Evolutionary conservation across 2,888 invertebrate genomes (phyloP).

Genomic region (Macaria liturata): DNA sequence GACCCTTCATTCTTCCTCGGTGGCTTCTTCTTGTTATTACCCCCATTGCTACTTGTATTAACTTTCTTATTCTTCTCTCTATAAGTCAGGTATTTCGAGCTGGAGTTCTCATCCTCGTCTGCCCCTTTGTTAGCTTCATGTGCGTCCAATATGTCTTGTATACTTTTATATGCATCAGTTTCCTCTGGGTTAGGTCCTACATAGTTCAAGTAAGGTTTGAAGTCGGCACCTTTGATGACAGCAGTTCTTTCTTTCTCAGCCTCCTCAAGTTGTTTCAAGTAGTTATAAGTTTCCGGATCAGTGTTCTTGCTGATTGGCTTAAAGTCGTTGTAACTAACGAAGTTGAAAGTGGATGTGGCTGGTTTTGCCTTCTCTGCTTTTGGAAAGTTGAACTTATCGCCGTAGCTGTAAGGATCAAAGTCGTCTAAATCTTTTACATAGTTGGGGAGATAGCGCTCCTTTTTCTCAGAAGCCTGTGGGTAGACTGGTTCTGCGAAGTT

Average conservation of each 20-base stretch:
- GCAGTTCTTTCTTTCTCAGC: conserved; percentile 48
- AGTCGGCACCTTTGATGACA: conserved; percentile 42
- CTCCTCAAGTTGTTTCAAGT: conserved; percentile 63
- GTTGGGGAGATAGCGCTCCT: conserved; percentile 46
- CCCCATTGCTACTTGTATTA: conserved; percentile 20
- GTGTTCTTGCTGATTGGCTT: conserved; percentile 61
- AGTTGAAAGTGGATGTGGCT: conserved; percentile 47
- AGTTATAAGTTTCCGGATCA: conserved; percentile 69
- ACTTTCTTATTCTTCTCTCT: conserved; percentile 38
- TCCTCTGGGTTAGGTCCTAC: conserved; percentile 46
- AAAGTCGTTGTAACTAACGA: conserved; percentile 57
- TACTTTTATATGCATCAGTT: conserved; percentile 58
- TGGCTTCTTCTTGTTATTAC: conserved; percentile 41
- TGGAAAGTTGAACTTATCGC: conserved; percentile 48
- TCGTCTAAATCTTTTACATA: conserved; percentile 40
- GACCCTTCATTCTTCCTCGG: conserved; percentile 35
- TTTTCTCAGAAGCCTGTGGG: conserved; percentile 57
- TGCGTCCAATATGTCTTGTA: conserved; percentile 69
- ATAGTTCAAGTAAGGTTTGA: conserved; percentile 47
- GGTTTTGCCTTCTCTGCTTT: conserved; percentile 42
- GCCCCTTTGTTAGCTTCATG: conserved; percentile 62
- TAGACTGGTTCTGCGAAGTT: conserved; percentile 42
- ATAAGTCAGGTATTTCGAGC: conserved; percentile 45
- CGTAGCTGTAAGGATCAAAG: conserved; percentile 44
- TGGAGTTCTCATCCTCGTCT: conserved; percentile 35